Percentiles rank a stretch among this genome's conserved stretches.
Conservation (phyloP, 2,113 vertebrate species). For the Rhea pennata region DNA sequence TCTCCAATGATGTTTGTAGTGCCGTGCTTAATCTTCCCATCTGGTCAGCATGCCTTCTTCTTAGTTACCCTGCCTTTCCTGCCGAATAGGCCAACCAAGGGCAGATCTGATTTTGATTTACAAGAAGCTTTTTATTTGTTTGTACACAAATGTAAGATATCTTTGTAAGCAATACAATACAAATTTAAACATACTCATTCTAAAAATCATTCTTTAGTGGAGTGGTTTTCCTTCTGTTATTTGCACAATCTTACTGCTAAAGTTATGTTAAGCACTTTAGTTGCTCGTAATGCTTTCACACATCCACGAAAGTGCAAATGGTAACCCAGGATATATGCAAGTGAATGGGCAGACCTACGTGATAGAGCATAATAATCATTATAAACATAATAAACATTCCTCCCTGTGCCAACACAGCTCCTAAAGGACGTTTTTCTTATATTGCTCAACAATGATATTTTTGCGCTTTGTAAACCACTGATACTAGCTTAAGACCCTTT, state of each 20-base stretch:
- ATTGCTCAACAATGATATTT: background rate
- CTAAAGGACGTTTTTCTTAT: background rate
- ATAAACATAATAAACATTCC: background rate
- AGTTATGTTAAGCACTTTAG: background rate
- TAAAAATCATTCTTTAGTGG: background rate
- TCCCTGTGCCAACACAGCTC: background rate
- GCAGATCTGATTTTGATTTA: background rate
- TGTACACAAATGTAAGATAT: background rate
- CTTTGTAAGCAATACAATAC: background rate
- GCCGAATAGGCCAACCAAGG: background rate
- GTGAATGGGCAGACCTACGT: background rate
- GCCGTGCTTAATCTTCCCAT: background rate
- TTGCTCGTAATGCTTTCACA: background rate
- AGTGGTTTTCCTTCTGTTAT: background rate
- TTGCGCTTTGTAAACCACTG: background rate
- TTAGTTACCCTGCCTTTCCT: background rate
- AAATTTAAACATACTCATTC: background rate
- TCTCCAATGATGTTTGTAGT: background rate
- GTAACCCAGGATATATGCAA: background rate
- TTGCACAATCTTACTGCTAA: background rate
- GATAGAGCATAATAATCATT: background rate
- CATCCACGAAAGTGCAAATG: background rate
- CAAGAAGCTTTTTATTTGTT: background rate
- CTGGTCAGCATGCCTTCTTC: accelerated
- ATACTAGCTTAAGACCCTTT: background rate